A percentile compares a stretch with the other conserved stretches of the same genome.
These are phyloP conservation scores for Catalaphyllia jardinei DNA, from an alignment of 64 coral and sea anemone genomes.

Conservation along the genomic window DNA sequence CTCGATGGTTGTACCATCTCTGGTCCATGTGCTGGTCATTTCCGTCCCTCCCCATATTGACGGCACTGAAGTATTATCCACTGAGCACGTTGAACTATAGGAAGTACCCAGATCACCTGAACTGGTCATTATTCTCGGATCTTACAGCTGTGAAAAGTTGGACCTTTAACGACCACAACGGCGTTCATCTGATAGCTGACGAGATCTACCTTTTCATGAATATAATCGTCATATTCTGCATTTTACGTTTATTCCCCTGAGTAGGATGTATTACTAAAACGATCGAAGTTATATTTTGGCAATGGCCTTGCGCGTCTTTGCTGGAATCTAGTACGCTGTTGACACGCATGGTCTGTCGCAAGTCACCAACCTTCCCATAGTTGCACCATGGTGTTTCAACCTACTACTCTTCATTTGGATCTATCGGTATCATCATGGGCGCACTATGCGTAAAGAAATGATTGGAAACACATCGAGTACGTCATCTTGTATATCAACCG, in stretches of 20 bases:
- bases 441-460: constrained; percentile 7
- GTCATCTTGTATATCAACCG: too few relatives aligned
- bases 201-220: constrained; percentile 61
- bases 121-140: constrained; percentile 70
- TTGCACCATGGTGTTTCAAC: constrained; percentile 60
- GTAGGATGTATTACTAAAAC: constrained; percentile 56
- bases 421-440: constrained; percentile 34
- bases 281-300: constrained; percentile 57
- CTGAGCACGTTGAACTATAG: constrained; percentile 62
- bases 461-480: too few relatives aligned
- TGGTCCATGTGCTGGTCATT: constrained; percentile 66
- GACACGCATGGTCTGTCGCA: constrained; percentile 71
- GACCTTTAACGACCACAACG: constrained; percentile 52
- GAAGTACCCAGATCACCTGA: constrained; percentile 44
- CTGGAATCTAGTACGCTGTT: constrained; percentile 55
- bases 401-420: constrained; percentile 28
- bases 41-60: constrained; percentile 65
- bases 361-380: constrained; percentile 49
- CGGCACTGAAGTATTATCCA: constrained; percentile 65
- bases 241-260: constrained; percentile 37
- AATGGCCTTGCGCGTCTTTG: constrained; percentile 39
- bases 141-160: constrained; percentile 57
- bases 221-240: constrained; percentile 55
- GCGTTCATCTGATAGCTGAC: constrained; percentile 64
- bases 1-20: constrained; percentile 64